Percentiles rank a stretch among this genome's conserved stretches.
Conservation (phyloP, 2,888 invertebrate species). For the Periphyllus acericola region DNA sequence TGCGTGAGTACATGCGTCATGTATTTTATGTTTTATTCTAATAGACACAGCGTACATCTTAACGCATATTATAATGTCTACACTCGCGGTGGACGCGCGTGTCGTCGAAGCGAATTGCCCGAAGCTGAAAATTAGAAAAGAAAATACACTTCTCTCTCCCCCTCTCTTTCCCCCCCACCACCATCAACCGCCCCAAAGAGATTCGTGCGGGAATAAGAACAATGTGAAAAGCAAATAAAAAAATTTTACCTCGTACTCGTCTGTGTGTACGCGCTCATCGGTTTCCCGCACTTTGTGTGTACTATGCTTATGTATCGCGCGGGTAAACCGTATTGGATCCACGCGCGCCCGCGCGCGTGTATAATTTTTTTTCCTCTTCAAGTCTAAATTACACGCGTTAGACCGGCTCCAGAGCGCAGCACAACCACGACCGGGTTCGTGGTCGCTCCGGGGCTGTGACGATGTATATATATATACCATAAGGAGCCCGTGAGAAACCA, state of each 20-base stretch:
- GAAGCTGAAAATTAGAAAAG: not conserved
- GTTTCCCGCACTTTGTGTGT: not conserved
- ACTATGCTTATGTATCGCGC: not conserved
- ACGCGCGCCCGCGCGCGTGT: not conserved
- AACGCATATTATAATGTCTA: not conserved
- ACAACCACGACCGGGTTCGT: constrained; percentile 13
- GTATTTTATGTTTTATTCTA: too few relatives aligned
- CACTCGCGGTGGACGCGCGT: not conserved
- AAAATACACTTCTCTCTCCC: not conserved
- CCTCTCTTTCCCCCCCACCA: too few relatives aligned
- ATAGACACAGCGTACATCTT: not conserved
- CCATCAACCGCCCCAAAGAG: not conserved
- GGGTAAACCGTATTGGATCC: not conserved
- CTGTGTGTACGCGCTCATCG: not conserved
- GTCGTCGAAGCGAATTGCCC: not conserved
- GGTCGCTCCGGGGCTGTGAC: constrained; percentile 36
- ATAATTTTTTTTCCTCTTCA: not conserved
- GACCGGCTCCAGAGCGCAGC: not conserved
- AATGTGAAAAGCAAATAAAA: not conserved
- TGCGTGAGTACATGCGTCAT: too few relatives aligned
- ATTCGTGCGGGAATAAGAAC: not conserved
- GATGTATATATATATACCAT: not conserved
- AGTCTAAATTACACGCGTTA: constrained; percentile 26
- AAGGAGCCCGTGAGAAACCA: constrained; percentile 45
- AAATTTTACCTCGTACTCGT: not conserved